Conservation (phyloP, 2,797 vertebrate genomes). For the Hippopotamyrus pictus region DNA sequence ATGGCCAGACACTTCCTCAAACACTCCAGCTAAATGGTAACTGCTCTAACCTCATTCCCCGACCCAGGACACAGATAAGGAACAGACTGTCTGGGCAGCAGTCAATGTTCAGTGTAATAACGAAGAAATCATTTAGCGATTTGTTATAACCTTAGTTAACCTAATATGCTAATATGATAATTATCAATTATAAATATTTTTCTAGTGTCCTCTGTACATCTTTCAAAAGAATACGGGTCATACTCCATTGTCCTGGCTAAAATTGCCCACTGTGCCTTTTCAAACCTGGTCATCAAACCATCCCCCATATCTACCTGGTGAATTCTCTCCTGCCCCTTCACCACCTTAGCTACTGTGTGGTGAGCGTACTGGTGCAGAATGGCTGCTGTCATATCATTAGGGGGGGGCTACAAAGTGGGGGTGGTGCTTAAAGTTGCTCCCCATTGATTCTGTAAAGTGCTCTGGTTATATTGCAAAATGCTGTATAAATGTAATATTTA, state of each 20-base stretch:
- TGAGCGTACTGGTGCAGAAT: not conserved
- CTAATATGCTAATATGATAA: not conserved
- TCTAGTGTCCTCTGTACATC: not conserved
- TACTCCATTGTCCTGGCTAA: not conserved
- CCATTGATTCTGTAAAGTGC: not conserved
- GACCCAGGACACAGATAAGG: not conserved
- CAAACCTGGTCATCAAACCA: not conserved
- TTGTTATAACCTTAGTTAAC: not conserved
- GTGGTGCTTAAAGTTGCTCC: not conserved
- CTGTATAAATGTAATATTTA: not conserved
- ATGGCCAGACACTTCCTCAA: not conserved
- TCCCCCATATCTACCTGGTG: not conserved
- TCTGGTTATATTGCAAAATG: not conserved
- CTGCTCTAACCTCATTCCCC: not conserved
- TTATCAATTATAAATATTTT: not conserved
- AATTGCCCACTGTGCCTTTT: not conserved
- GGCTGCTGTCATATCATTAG: not conserved
- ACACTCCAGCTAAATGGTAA: not conserved
- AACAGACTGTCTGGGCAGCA: not conserved
- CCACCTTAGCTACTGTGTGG: not conserved
- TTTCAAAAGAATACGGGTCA: not conserved
- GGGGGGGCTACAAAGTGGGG: not conserved
- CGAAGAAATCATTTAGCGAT: not conserved
- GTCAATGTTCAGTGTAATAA: not conserved
- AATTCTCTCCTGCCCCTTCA: not conserved